phyloP scores from a whole-genome alignment of 2,797 vertebrate genomes.

The Sandelia bainsii region DNA sequence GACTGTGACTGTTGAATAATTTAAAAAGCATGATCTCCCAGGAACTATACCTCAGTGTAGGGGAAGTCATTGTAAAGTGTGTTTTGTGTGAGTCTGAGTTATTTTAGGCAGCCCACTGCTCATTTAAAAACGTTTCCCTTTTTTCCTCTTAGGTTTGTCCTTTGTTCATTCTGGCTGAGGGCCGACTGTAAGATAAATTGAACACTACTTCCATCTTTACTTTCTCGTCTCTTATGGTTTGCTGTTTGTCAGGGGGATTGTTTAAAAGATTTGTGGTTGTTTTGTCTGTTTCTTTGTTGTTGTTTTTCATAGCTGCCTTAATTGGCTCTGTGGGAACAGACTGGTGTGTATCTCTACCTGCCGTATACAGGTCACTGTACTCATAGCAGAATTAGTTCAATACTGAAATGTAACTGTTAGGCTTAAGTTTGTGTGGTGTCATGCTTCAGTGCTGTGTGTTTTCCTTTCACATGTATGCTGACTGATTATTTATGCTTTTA shows the following conservation, averaged over 20 bases:
- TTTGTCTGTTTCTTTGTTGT: slow-evolving; percentile 8
- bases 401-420: slow-evolving; percentile 8
- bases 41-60: neutral
- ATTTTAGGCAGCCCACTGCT: slow-evolving; percentile 19
- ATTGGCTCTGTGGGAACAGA: slow-evolving; percentile 31
- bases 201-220: neutral
- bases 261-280: slow-evolving; percentile 29
- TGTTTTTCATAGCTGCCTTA: slow-evolving; percentile 14
- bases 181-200: neutral
- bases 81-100: neutral
- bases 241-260: slow-evolving; percentile 14
- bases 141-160: neutral
- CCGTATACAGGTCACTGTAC: slow-evolving; percentile 7
- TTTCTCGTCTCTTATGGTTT: slow-evolving; percentile 22
- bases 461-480: slow-evolving; percentile 11
- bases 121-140: slow-evolving; percentile 10
- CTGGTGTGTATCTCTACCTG: slow-evolving; percentile 27
- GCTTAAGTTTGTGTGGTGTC: slow-evolving; percentile 4
- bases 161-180: slow-evolving; percentile 2
- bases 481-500: neutral
- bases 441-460: slow-evolving; percentile 22
- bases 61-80: neutral
- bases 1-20: neutral
- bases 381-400: neutral
- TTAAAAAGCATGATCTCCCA: neutral